phyloP scores from a whole-genome alignment of 2,113 vertebrate genomes.

The Pipa parva region DNA sequence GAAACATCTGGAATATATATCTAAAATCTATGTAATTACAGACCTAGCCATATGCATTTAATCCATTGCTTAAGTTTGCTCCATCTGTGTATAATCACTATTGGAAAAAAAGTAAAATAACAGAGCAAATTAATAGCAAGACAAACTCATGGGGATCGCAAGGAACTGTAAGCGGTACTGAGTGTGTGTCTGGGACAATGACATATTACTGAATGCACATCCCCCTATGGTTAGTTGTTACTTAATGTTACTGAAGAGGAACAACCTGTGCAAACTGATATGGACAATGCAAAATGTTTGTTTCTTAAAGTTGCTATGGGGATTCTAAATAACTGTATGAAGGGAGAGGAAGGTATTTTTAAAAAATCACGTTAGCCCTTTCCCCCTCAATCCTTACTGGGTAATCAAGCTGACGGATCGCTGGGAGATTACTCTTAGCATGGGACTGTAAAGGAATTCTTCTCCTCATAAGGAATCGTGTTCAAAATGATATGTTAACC shows the following conservation, averaged over 20 bases:
- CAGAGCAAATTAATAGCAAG: too few relatives aligned
- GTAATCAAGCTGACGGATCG: constrained; percentile 31
- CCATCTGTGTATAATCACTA: too few relatives aligned
- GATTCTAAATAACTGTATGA: background rate
- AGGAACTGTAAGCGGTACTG: too few relatives aligned
- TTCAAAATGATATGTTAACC: constrained; percentile 30
- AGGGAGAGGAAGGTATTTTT: constrained; percentile 13
- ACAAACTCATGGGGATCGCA: background rate
- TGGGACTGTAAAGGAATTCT: constrained; percentile 35
- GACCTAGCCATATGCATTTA: too few relatives aligned
- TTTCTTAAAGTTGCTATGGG: constrained; percentile 3
- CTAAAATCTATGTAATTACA: too few relatives aligned
- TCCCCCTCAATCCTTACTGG: constrained; percentile 37
- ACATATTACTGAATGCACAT: too few relatives aligned
- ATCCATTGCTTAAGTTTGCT: too few relatives aligned
- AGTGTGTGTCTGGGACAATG: too few relatives aligned
- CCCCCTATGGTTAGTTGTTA: too few relatives aligned
- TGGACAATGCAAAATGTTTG: background rate
- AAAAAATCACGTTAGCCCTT: constrained; percentile 17
- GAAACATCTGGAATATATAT: too few relatives aligned
- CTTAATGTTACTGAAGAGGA: background rate
- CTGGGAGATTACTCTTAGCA: constrained; percentile 28
- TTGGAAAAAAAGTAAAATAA: too few relatives aligned
- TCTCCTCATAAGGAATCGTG: constrained; percentile 40
- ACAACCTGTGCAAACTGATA: background rate